Conservation (phyloP, 92 coral and sea anemone species). For the Umimayanthus kanabou region DNA sequence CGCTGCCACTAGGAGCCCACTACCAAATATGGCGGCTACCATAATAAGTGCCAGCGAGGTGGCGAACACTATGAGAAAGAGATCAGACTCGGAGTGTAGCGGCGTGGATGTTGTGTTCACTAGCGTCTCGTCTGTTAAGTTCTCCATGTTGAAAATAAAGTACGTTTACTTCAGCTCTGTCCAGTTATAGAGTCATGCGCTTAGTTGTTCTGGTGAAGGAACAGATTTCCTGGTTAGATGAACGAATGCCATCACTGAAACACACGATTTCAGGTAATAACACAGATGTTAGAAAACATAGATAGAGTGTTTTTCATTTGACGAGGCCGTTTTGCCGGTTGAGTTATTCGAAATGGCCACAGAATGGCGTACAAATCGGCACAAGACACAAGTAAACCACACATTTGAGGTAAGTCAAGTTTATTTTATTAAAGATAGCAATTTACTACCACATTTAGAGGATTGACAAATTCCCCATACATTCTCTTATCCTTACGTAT, state of each 20-base stretch:
- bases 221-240: neutral
- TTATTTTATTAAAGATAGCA: too few species aligned
- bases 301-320: too few species aligned
- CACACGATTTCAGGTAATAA: neutral
- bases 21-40: constrained; percentile 73
- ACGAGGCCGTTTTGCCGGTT: too few species aligned
- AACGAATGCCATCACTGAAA: neutral
- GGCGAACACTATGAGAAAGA: constrained; percentile 52
- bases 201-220: neutral
- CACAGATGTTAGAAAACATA: neutral
- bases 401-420: too few species aligned
- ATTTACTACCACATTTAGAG: too few species aligned
- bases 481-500: too few species aligned
- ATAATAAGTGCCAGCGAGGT: constrained; percentile 57
- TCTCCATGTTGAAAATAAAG: constrained; percentile 14
- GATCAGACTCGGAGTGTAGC: constrained; percentile 40
- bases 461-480: too few species aligned
- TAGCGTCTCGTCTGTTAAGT: neutral
- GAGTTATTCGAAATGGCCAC: too few species aligned
- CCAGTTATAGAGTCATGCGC: neutral
- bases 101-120: constrained; percentile 1
- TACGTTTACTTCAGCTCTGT: neutral
- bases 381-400: too few species aligned
- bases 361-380: too few species aligned
- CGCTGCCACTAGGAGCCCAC: constrained; percentile 50